These are phyloP conservation scores for Sphaerophoria rueppellii DNA, from an alignment of 2,888 invertebrate species.

Conservation along the genomic window DNA sequence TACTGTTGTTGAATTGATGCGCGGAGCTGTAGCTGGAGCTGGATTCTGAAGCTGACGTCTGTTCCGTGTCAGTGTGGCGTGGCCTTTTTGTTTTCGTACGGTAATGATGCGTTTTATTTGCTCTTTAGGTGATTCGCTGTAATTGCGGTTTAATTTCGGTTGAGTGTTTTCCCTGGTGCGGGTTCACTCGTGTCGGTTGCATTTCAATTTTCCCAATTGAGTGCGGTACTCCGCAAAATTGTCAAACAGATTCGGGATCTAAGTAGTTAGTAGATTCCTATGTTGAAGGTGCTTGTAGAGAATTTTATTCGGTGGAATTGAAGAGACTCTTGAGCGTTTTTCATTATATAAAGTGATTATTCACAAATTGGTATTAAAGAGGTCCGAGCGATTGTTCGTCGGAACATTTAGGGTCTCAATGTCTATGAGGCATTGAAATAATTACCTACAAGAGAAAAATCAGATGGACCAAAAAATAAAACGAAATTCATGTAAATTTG, in stretches of 20 bases:
- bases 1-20: background rate
- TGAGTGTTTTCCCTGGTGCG: slow-evolving; percentile 57
- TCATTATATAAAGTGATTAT: slow-evolving; percentile 32
- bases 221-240: slow-evolving; percentile 69
- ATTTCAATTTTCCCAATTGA: slow-evolving; percentile 65
- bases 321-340: slow-evolving; percentile 23
- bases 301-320: slow-evolving; percentile 34
- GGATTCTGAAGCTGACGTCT: slow-evolving; percentile 61
- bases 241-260: slow-evolving; percentile 50
- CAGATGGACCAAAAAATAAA: too few relatives aligned
- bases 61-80: slow-evolving; percentile 55
- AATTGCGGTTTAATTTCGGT: slow-evolving; percentile 72
- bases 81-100: slow-evolving; percentile 70
- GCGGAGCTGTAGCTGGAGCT: slow-evolving; percentile 16
- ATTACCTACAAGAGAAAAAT: too few relatives aligned
- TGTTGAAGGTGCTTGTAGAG: slow-evolving; percentile 20
- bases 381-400: too few relatives aligned
- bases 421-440: too few relatives aligned
- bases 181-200: slow-evolving; percentile 58
- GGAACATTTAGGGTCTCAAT: too few relatives aligned
- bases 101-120: slow-evolving; percentile 73
- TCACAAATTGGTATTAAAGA: background rate
- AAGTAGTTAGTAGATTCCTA: background rate
- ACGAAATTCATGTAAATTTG: too few relatives aligned
- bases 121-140: slow-evolving; percentile 72